phyloP scores from a whole-genome alignment of 2,888 invertebrate species.

The Agonopterix arenella region DNA sequence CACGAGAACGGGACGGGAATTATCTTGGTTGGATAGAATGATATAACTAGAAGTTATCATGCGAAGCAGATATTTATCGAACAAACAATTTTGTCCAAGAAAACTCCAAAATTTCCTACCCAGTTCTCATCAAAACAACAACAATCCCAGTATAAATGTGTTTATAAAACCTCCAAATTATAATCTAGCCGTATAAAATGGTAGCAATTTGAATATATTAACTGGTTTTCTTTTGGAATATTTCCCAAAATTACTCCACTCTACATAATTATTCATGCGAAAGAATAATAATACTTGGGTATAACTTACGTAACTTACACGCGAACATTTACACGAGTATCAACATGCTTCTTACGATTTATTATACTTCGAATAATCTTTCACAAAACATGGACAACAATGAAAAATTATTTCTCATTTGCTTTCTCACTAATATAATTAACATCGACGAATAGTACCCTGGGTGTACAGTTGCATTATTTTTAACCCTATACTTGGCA shows the following conservation, averaged over 20 bases:
- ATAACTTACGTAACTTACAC: slow-evolving; percentile 1
- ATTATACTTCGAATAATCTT: background rate
- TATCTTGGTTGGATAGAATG: background rate
- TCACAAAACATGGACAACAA: background rate
- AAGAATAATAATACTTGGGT: slow-evolving; percentile 8
- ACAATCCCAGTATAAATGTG: slow-evolving; percentile 6
- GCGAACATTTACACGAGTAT: slow-evolving; percentile 6
- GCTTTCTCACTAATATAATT: background rate
- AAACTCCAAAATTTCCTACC: background rate
- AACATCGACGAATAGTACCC: background rate
- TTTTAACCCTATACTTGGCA: too few relatives aligned
- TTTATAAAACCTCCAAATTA: slow-evolving; percentile 28
- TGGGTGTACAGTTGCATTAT: too few relatives aligned
- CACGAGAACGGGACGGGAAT: background rate
- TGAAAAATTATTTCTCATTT: background rate
- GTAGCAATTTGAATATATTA: slow-evolving; percentile 36
- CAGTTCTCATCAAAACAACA: slow-evolving; percentile 1
- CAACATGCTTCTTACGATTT: slow-evolving; percentile 1
- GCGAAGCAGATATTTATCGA: background rate
- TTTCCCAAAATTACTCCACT: slow-evolving; percentile 26
- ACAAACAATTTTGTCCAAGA: background rate
- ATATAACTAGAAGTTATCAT: background rate
- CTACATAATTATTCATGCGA: slow-evolving; percentile 25
- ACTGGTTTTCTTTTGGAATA: slow-evolving; percentile 24
- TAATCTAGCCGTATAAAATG: slow-evolving; percentile 21